Conservation (phyloP, 1,140 invertebrate species). For the Wiebesia pumilae region DNA sequence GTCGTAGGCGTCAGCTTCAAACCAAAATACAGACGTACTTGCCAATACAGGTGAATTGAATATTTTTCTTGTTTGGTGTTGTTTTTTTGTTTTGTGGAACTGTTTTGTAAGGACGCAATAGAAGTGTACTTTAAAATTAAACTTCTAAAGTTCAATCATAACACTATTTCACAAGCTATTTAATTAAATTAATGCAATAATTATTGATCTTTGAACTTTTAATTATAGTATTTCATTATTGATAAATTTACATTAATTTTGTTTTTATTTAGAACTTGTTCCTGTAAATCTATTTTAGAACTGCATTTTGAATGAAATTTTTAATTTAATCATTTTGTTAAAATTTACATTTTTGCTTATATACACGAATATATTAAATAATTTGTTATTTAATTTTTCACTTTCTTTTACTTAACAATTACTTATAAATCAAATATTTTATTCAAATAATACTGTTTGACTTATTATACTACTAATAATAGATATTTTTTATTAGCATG, state of each 20-base stretch:
- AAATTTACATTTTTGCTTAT: too few species aligned
- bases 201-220: neutral
- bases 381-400: too few species aligned
- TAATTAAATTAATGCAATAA: neutral
- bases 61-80: neutral
- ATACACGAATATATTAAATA: too few species aligned
- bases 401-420: too few species aligned
- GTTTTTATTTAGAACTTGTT: neutral
- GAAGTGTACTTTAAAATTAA: neutral
- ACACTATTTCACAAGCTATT: neutral
- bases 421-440: too few species aligned
- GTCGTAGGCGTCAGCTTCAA: conserved; percentile 78
- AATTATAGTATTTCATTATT: too few species aligned
- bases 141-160: neutral
- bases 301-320: neutral
- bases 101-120: neutral
- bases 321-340: too few species aligned
- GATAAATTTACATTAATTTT: neutral
- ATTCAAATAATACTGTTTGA: neutral
- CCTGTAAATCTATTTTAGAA: neutral
- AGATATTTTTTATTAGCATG: neutral
- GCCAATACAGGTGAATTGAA: conserved; percentile 76
- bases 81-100: neutral
- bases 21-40: conserved; percentile 81
- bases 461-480: neutral